phyloP scores from a whole-genome alignment of 2,113 vertebrate genomes.

The Alosa alosa region DNA sequence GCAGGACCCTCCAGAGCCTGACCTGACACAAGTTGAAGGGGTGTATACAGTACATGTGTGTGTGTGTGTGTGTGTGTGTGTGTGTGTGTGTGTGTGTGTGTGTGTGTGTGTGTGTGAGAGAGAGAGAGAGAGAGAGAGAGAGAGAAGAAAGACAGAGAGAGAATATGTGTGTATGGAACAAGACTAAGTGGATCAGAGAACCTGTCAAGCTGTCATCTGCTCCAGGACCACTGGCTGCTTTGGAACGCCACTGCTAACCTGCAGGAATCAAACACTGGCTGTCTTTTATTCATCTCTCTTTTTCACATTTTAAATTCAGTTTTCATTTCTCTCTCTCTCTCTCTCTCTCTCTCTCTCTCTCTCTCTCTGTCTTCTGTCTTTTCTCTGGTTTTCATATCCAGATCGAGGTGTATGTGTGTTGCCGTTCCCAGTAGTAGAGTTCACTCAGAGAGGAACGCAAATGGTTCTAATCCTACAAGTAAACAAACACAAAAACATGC shows the following conservation, averaged over 20 bases:
- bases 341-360: background rate
- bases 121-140: background rate
- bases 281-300: background rate
- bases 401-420: background rate
- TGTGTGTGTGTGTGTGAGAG: background rate
- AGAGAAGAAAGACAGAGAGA: too few relatives aligned
- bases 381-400: slow-evolving; percentile 24
- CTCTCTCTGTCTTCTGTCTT: slow-evolving; percentile 33
- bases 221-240: background rate
- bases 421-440: background rate
- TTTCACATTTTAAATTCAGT: too few relatives aligned
- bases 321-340: background rate
- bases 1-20: slow-evolving; percentile 18
- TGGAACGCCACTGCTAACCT: background rate
- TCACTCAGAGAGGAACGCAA: background rate
- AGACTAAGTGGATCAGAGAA: background rate
- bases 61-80: background rate
- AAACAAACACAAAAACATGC: background rate
- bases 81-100: background rate
- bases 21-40: background rate
- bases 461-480: background rate
- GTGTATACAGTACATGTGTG: background rate
- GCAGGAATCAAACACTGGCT: background rate
- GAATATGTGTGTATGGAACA: background rate
- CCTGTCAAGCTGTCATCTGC: background rate